These are phyloP conservation scores for Galago senegalensis DNA, from an alignment of 2,797 vertebrate species.

Conservation along the genomic window DNA sequence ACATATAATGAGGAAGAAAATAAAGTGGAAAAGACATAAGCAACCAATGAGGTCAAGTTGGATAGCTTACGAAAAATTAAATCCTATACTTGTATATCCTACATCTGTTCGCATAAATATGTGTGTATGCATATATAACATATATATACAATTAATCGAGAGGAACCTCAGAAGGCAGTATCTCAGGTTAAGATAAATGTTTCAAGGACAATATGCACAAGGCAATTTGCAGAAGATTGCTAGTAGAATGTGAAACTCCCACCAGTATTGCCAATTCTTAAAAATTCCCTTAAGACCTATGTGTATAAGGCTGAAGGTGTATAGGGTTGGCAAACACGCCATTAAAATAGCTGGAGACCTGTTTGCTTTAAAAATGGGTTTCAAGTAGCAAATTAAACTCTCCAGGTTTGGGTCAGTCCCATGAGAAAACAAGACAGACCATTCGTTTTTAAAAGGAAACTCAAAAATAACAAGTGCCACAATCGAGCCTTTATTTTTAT, in stretches of 20 bases:
- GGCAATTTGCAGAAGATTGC: conserved; percentile 26
- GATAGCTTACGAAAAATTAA: conserved; percentile 59
- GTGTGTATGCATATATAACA: too few species aligned
- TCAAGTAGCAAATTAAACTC: conserved; percentile 67
- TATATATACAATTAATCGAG: conserved; percentile 72
- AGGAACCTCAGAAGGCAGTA: conserved; percentile 52
- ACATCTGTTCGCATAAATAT: conserved; percentile 44
- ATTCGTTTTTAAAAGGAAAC: conserved; percentile 58
- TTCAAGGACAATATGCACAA: conserved; percentile 75
- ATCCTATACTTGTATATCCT: neutral
- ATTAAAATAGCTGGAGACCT: conserved; percentile 45
- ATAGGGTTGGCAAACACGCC: conserved; percentile 44
- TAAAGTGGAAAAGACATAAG: neutral
- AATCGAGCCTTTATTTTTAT: neutral
- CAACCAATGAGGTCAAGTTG: neutral
- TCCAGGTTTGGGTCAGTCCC: conserved; percentile 34
- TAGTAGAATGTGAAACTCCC: conserved; percentile 54
- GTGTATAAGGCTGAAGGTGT: neutral
- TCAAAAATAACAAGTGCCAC: conserved; percentile 43
- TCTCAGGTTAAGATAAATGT: conserved; percentile 68
- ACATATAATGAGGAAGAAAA: neutral
- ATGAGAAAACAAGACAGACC: conserved; percentile 8
- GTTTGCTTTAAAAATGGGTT: conserved; percentile 67
- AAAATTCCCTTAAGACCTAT: conserved; percentile 47
- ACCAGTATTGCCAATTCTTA: conserved; percentile 54